Conservation (phyloP, 1,140 invertebrate species). For the Pentalonia nigronervosa region DNA sequence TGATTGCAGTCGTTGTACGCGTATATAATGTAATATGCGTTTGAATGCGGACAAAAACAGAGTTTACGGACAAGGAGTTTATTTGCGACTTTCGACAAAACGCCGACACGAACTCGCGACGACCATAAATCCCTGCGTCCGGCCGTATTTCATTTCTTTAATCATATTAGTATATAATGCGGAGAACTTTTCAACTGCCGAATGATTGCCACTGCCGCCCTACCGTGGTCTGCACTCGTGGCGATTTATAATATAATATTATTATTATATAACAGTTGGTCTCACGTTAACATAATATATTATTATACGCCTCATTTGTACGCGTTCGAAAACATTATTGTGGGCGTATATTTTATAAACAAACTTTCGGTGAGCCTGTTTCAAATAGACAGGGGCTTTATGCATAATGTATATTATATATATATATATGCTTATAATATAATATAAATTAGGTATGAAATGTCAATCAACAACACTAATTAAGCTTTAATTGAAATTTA, state of each 20-base stretch:
- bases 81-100: background rate
- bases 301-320: background rate
- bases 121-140: background rate
- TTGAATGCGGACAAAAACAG: background rate
- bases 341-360: background rate
- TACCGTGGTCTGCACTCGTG: background rate
- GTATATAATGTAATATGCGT: background rate
- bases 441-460: background rate
- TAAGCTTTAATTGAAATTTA: background rate
- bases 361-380: background rate
- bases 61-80: background rate
- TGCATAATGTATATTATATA: background rate
- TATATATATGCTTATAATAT: background rate
- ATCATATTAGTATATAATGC: conserved; percentile 1
- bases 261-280: background rate
- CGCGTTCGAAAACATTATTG: background rate
- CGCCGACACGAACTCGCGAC: background rate
- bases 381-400: background rate
- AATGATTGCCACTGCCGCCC: background rate
- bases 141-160: background rate
- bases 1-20: background rate
- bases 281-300: too few relatives aligned
- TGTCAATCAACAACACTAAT: background rate
- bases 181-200: background rate
- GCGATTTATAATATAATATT: background rate